Conservation (phyloP, 2,888 invertebrate species). For the Achlya flavicornis region DNA sequence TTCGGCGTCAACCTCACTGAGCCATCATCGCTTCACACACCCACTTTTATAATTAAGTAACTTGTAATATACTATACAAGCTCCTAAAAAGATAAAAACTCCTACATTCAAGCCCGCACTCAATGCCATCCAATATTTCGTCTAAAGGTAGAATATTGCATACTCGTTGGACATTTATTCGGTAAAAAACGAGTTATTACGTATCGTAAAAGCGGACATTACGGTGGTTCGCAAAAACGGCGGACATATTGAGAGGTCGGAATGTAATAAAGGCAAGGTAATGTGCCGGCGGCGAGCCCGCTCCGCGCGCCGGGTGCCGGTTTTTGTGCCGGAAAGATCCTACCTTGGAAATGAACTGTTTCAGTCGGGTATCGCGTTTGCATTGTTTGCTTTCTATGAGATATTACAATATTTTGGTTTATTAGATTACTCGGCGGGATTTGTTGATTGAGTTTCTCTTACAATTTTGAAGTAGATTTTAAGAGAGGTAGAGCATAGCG, state of each 20-base stretch:
- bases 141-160: conserved; percentile 14
- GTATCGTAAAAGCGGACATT: conserved; percentile 38
- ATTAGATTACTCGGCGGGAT: no score
- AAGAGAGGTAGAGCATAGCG: no score
- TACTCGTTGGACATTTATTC: conserved; percentile 17
- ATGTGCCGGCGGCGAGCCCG: conserved; percentile 36
- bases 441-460: no score
- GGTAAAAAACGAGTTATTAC: conserved; percentile 51
- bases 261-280: conserved; percentile 62
- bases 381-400: conserved; percentile 22
- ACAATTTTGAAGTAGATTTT: no score
- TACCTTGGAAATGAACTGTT: conserved; percentile 26
- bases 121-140: conserved; percentile 9
- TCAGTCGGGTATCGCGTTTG: conserved; percentile 7
- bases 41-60: not conserved
- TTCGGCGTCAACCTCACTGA: no score
- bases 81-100: not conserved
- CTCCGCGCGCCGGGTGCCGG: conserved; percentile 25
- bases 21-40: not conserved
- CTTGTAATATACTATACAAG: not conserved
- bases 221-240: conserved; percentile 48
- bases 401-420: not conserved
- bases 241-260: conserved; percentile 49
- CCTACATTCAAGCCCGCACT: not conserved
- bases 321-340: conserved; percentile 29